phyloP scores from a whole-genome alignment of 2,113 vertebrate genomes.

The Emydocephalus ijimae region DNA sequence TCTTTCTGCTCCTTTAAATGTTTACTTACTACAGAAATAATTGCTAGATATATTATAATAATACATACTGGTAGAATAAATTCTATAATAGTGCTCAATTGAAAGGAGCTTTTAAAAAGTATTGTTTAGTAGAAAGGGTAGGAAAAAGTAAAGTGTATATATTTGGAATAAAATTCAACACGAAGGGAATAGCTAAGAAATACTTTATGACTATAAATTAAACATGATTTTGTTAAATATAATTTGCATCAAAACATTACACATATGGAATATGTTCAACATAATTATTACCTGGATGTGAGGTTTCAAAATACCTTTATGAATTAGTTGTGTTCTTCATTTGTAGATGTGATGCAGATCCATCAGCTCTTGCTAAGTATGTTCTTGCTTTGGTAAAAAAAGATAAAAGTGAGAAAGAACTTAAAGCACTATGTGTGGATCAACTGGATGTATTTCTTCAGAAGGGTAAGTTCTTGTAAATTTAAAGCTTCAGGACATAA shows the following conservation, averaged over 20 bases:
- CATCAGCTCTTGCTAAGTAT: constrained; percentile 97
- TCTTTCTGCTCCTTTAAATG: background rate
- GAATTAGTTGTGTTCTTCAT: background rate
- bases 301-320: background rate
- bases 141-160: background rate
- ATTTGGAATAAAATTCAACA: background rate
- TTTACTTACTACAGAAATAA: background rate
- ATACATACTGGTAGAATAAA: background rate
- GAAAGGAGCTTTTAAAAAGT: background rate
- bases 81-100: background rate
- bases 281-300: background rate
- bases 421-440: constrained; percentile 96
- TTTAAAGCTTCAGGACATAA: background rate
- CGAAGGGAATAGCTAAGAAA: background rate
- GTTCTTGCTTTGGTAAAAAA: constrained; percentile 98
- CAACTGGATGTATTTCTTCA: constrained; percentile 99
- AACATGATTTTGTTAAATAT: background rate
- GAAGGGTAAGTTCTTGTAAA: constrained; percentile 78
- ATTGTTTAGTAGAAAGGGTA: background rate
- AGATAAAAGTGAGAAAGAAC: constrained; percentile 95
- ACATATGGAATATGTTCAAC: background rate
- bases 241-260: background rate
- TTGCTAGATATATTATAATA: background rate
- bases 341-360: constrained; percentile 95
- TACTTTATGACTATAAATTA: background rate